These are phyloP conservation scores for Murina feae DNA, from an alignment of 2,113 vertebrate species.

Conservation along the genomic window DNA sequence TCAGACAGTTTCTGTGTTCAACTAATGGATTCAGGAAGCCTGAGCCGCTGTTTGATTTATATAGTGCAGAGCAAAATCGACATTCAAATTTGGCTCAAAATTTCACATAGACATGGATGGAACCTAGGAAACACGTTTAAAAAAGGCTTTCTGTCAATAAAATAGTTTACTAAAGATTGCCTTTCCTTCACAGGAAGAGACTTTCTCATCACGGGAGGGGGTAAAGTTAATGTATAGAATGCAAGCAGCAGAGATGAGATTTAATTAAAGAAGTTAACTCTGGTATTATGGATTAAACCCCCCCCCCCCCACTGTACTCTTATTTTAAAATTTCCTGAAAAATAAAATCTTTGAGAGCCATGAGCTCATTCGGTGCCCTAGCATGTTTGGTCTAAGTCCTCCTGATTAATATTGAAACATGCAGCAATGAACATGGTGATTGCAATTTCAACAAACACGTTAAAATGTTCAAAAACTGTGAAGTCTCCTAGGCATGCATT, in stretches of 20 bases:
- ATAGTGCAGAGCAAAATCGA: background rate
- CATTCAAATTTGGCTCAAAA: background rate
- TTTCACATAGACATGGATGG: slow-evolving; percentile 12
- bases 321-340: background rate
- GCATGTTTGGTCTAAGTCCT: background rate
- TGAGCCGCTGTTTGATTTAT: background rate
- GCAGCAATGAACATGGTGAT: background rate
- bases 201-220: background rate
- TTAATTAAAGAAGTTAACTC: background rate
- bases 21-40: background rate
- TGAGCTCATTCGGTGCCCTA: background rate
- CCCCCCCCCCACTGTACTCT: background rate
- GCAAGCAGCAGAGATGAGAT: background rate
- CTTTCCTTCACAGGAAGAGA: background rate
- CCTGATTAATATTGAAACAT: background rate
- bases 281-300: background rate
- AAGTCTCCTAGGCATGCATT: background rate
- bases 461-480: background rate
- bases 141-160: background rate
- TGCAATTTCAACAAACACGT: background rate
- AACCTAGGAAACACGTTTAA: background rate
- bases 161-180: background rate
- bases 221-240: background rate
- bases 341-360: background rate
- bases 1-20: slow-evolving; percentile 7